Base-by-base conservation (phyloP, 92 coral and sea anemone genomes). In the Palythoa caribaeorum region DNA sequence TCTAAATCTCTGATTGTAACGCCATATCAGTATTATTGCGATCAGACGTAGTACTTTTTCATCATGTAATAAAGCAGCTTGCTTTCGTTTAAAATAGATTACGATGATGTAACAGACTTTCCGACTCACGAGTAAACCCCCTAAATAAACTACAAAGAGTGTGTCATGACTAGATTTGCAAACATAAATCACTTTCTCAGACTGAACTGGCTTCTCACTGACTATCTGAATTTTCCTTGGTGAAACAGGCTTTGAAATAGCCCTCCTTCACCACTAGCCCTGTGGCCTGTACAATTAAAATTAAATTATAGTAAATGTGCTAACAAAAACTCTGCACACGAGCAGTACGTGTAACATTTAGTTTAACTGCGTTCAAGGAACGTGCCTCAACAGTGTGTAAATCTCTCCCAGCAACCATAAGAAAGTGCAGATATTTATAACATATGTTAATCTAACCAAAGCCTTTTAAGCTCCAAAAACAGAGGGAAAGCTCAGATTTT, bases 41-140 rank as follows among this genome's bases (percentile, higher is more conserved):
- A 59, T 88, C 87, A 88, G 83, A 63, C 80, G 83, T 69, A 73
- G 71, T 50, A 88, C 91, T 21, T 88, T 88, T 0, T 88, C 83
- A 28, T 70, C 73, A 81, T 53, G 13, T 88, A 50, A 88, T 74
- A 71, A 88, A 88, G 66, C 88, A 71, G 60, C 14, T 88, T 63
- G 88, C 80, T 88, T 17, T 55, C 83, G 80, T 38, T 88, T 7
- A 80, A 80, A 83, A 83, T 88, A 21, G 88, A 80, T 71, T 88
- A 80, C 80, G 83, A 88, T 65, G 91, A 88, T 70, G 44, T 72
- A 17, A 88, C 79, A 9, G 20, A 55, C 60, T 68, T 79, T 53
- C 90, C 90, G 13, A 37, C 77, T 47, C 53, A 79, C 53, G 88
- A 72, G 28, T 28, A 20, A 74, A 89, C 54, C 88, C 83, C 20